Base-by-base conservation (phyloP, 2,113 vertebrate species). In the Neogobius melanostomus region DNA sequence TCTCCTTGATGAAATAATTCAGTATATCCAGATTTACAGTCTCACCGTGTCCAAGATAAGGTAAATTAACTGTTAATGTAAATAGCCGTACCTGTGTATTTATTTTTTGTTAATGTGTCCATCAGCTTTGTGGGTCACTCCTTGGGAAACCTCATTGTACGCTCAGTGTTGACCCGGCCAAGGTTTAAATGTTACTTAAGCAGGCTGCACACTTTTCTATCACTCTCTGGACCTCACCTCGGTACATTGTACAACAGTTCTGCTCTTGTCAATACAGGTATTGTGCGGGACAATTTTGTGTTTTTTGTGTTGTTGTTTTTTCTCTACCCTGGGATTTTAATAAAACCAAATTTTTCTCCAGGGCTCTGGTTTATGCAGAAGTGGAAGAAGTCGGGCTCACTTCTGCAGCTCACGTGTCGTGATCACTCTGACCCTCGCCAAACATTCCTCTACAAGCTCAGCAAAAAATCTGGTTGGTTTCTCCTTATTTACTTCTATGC, bases 351-450 rank as follows among this genome's bases (percentile, higher is more conserved):
- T 44, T 68, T 68, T 3, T 66, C 68, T 6, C 3, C 77, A 99
- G 98, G 98, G 64, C 94, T 99, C 69, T 99, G 98, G 98, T 99
- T 99, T 91, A 99, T 99, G 98, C 98, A 99, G 91, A 99, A 99
- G 85, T 99, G 97, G 98, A 99, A 99, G 91, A 99, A 99, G 77
- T 99, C 97, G 7, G 97, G 98, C 15, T 99, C 97, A 46, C 92
- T 98, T 62, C 82, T 99, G 74, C 98, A 99, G 51, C 75, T 99
- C 79, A 99, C 97, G 0, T 99, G 97, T 85, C 94, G 97, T 74
- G 98, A 99, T 91, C 95, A 99, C 82, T 96, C 98, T 6, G 98
- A 99, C 87, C 97, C 97, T 77, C 95, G 97, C 49, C 96, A 99
- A 86, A 99, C 97, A 0, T 99, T 99, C 89, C 95, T 99, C 64